Evolutionary conservation across 64 coral and sea anemone species (phyloP), one percentile per base, ranked within the genome.

Genomic region (Acropora yongei): DNA sequence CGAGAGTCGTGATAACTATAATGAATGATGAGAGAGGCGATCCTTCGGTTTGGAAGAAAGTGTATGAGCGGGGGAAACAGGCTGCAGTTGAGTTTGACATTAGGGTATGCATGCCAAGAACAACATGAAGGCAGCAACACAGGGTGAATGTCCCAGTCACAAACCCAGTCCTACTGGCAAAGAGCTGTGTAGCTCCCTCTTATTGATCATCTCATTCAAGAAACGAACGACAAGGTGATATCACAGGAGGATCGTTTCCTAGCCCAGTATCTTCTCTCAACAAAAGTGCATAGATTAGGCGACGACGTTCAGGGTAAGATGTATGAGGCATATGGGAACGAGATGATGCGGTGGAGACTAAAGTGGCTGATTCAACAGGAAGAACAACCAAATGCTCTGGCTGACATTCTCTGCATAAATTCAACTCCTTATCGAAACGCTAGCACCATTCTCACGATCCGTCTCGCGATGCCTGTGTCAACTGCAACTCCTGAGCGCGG

Each of bases 231-330:
- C 87, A 94, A 87, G 87, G 87, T 94, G 89, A 74, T 94, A 87
- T 94, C 93, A 94, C 93, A 94, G 89, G 73, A 94, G 86, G 78
- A 94, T 89, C 92, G 86, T 83, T 89, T 94, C 86, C 89, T 94
- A 94, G 92, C 67, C 85, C 87, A 85, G 90, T 90, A 94, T 94
- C 92, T 94, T 94, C 86, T 84, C 80, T 87, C 87, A 65, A 86
- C 78, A 94, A 94, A 89, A 78, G 71, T 89, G 87, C 88, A 93
- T 66, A 77, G 49, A 80, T 93, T 93, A 76, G 88, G 78, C 61
- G 82, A 85, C 84, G 84, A 74, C 80, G 85, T 82, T 73, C 91
- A 74, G 87, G 91, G 76, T 93, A 93, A 93, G 85, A 75, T 93
- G 80, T 93, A 94, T 89, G 74, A 30, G 19, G 58, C 81, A 74